Conservation (phyloP, 2,888 invertebrate genomes). For the Chamaedrilus cognettii region DNA sequence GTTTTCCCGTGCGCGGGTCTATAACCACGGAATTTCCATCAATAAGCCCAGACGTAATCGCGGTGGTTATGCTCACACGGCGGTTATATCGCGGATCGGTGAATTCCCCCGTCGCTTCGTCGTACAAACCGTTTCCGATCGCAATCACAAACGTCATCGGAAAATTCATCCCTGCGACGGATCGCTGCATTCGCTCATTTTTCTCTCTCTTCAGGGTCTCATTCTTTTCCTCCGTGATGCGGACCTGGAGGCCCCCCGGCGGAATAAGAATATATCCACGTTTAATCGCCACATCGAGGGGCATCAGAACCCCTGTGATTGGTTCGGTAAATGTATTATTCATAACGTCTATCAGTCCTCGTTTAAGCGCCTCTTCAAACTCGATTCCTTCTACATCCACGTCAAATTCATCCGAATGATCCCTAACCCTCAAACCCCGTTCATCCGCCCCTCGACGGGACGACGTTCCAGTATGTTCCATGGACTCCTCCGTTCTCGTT, state of each 20-base stretch:
- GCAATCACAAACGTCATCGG: slow-evolving; percentile 21
- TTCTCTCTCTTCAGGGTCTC: slow-evolving; percentile 13
- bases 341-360: slow-evolving; percentile 38
- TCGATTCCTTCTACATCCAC: slow-evolving; percentile 35
- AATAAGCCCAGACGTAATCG: slow-evolving; percentile 20
- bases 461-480: neutral
- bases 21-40: slow-evolving; percentile 25
- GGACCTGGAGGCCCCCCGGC: slow-evolving; percentile 28
- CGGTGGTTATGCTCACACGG: slow-evolving; percentile 67
- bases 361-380: slow-evolving; percentile 38
- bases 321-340: slow-evolving; percentile 38
- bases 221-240: slow-evolving; percentile 25
- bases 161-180: slow-evolving; percentile 8
- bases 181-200: neutral
- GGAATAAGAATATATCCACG: slow-evolving; percentile 39
- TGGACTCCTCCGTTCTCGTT: neutral
- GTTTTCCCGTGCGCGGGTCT: slow-evolving; percentile 19
- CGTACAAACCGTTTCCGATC: slow-evolving; percentile 63
- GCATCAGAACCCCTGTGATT: slow-evolving; percentile 43
- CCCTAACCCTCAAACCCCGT: too few relatives aligned
- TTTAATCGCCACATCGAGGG: slow-evolving; percentile 40
- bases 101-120: slow-evolving; percentile 37
- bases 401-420: slow-evolving; percentile 2
- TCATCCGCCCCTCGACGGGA: neutral
- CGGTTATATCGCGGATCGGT: slow-evolving; percentile 75